These are phyloP conservation scores for Thalpophila matura DNA, from an alignment of 2,888 invertebrate genomes.

Conservation along the genomic window DNA sequence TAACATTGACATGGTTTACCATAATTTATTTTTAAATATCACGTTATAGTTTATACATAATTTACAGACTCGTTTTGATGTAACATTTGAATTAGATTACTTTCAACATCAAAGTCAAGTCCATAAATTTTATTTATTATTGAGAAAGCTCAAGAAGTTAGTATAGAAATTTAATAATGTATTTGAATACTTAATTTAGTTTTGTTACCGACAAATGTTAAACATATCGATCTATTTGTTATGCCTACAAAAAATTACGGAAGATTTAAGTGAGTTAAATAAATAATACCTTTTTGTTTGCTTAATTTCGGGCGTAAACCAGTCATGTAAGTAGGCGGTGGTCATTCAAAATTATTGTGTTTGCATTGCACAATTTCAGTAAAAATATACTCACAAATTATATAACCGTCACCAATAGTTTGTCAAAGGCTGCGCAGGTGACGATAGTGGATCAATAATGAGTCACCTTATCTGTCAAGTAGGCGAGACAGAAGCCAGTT, in stretches of 20 bases:
- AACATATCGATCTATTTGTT: background rate
- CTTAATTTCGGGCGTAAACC: constrained; percentile 15
- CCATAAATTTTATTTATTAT: constrained; percentile 18
- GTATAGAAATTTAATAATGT: background rate
- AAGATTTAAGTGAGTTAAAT: background rate
- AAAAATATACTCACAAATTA: constrained; percentile 34
- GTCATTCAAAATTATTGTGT: constrained; percentile 35
- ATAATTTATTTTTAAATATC: constrained; percentile 40
- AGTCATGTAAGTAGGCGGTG: constrained; percentile 3
- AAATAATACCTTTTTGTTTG: background rate
- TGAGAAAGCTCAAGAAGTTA: constrained; percentile 34
- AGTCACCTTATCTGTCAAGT: constrained; percentile 38
- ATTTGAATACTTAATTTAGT: constrained; percentile 3
- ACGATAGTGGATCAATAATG: constrained; percentile 52
- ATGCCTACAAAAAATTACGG: background rate
- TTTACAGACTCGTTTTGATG: constrained; percentile 37
- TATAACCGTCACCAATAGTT: constrained; percentile 47
- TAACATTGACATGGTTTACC: constrained; percentile 47
- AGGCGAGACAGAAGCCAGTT: constrained; percentile 39
- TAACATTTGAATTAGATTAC: constrained; percentile 51
- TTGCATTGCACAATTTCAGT: constrained; percentile 44
- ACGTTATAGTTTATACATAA: constrained; percentile 26
- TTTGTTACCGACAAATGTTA: background rate
- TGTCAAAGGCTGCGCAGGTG: constrained; percentile 43
- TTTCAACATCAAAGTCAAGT: constrained; percentile 44